Evolutionary conservation across 2,113 vertebrate genomes (phyloP), one percentile per base, ranked within the genome.

Genomic region (Nibea albiflora): DNA sequence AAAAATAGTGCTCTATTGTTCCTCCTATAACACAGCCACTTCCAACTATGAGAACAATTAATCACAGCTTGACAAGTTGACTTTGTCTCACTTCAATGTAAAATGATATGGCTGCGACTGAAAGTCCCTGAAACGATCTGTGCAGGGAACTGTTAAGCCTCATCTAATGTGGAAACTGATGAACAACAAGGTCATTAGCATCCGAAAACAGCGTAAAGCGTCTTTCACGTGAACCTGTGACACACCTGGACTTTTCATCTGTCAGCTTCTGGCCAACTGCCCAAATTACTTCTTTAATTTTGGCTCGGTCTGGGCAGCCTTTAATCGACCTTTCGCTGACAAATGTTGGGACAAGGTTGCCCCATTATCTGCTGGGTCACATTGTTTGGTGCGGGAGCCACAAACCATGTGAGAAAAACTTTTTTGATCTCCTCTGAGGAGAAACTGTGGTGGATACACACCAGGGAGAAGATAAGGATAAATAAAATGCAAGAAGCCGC

Each of bases 161-260:
- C 47, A 7, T 54, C 60, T 54, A 60, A 74, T 57, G 26, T 15
- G 16, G 49, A 57, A 83, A 47, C 31, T 61, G 50, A 61, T 72
- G 15, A 1, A 83, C 31, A 60, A 67, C 16, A 15, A 57, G n/a
- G 28, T 56, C 39, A 57, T 44, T 6, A 44, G 3, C 53, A 62
- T 53, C 24, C 56, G 81, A 54, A 42, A 35, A 22, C 35, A 61
- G 73, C 7, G 8, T 39, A 49, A 73, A 58, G 53, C 44, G 56
- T 49, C 2, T 46, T 66, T 70, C 2, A 57, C 50, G 31, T 11
- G 49, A 77, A 77, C 68, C 10, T 39, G 31, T 35, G 31, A 63
- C n/a, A 67, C 54, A 75, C 72, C 73, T 84, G 84, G 52, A 28
- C 56, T 44, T 46, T 20, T 49, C n/a, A 69, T 73, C 66, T 67